phyloP scores from a whole-genome alignment of 2,888 invertebrate species.

The Xestia xanthographa region DNA sequence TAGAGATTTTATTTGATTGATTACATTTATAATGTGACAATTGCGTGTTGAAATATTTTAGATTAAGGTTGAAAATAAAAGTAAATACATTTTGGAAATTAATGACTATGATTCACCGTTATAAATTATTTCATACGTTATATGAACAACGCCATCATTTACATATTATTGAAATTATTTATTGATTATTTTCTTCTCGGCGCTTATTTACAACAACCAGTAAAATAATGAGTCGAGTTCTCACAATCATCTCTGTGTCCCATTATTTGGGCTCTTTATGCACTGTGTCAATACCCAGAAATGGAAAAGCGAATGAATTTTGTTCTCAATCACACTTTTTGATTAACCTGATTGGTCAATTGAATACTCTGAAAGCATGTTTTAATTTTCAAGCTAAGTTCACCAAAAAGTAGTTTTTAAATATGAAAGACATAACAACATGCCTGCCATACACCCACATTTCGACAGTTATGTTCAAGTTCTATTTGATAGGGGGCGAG shows the following conservation, averaged over 20 bases:
- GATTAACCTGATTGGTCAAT: not conserved
- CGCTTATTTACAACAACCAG: not conserved
- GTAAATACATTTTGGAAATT: conserved; percentile 23
- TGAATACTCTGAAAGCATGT: not conserved
- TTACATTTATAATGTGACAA: conserved; percentile 80
- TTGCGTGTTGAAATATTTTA: conserved; percentile 74
- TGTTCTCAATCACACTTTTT: not conserved
- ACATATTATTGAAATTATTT: not conserved
- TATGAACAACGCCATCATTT: not conserved
- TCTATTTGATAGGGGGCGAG: too few species aligned
- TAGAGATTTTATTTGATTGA: conserved; percentile 79
- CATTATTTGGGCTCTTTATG: not conserved
- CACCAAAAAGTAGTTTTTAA: too few species aligned
- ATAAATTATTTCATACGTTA: conserved; percentile 13
- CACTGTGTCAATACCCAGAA: not conserved
- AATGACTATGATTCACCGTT: conserved; percentile 10
- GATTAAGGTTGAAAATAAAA: conserved; percentile 18
- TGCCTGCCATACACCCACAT: not conserved
- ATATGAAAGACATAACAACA: not conserved
- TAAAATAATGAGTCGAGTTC: not conserved
- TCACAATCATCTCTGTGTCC: not conserved
- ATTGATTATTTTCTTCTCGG: not conserved
- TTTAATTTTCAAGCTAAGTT: not conserved
- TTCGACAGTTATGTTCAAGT: not conserved
- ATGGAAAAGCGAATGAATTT: not conserved